These are phyloP conservation scores for Cactoblastis cactorum DNA, from an alignment of 2,888 invertebrate species.

Conservation along the genomic window DNA sequence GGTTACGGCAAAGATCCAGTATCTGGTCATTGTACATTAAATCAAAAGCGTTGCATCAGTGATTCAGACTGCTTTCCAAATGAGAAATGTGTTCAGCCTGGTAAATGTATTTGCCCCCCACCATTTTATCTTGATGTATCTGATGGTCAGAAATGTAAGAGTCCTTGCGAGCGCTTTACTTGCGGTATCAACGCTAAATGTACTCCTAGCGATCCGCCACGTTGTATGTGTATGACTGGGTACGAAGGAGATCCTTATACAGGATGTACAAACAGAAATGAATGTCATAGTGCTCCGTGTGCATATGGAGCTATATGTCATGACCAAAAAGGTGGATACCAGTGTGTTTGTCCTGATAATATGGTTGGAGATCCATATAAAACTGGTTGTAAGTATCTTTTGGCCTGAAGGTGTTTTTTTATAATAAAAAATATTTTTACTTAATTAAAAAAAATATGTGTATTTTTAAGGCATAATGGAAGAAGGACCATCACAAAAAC, in stretches of 20 bases:
- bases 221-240: slow-evolving; percentile 92
- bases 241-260: slow-evolving; percentile 91
- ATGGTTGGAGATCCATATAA: slow-evolving; percentile 92
- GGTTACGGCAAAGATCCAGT: slow-evolving; percentile 91
- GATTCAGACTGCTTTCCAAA: slow-evolving; percentile 91
- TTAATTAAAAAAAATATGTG: slow-evolving; percentile 4
- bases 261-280: slow-evolving; percentile 92
- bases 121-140: slow-evolving; percentile 91
- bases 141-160: slow-evolving; percentile 93
- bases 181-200: slow-evolving; percentile 95
- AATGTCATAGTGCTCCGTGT: slow-evolving; percentile 91
- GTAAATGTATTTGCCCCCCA: slow-evolving; percentile 94
- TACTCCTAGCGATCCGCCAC: slow-evolving; percentile 92
- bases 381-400: slow-evolving; percentile 83
- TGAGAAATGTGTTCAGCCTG: slow-evolving; percentile 94
- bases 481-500: slow-evolving; percentile 76
- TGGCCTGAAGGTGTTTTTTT: background rate
- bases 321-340: slow-evolving; percentile 91
- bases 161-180: slow-evolving; percentile 93
- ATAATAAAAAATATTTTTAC: background rate
- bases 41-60: slow-evolving; percentile 88
- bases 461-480: slow-evolving; percentile 48
- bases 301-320: slow-evolving; percentile 93
- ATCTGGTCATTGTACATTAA: slow-evolving; percentile 89
- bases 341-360: slow-evolving; percentile 91